Evolutionary conservation across 2,888 invertebrate genomes (phyloP).

Genomic region (Dascillus cervinus): DNA sequence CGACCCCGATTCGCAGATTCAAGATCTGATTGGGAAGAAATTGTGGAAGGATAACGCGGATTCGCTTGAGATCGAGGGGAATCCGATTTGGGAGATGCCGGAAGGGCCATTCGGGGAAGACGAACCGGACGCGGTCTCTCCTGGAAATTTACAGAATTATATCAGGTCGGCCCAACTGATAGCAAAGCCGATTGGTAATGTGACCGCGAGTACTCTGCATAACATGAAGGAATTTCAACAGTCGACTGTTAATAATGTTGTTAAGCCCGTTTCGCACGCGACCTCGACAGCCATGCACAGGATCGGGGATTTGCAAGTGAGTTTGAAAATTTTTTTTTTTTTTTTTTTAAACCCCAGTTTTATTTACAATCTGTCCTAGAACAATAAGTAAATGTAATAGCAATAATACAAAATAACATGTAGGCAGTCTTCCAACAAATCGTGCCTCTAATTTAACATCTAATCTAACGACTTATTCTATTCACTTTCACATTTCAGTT

Average conservation of each 20-base stretch:
- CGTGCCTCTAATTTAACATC: too few species aligned
- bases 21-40: slow-evolving; percentile 20
- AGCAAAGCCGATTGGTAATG: slow-evolving; percentile 26
- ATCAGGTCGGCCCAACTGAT: slow-evolving; percentile 9
- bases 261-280: slow-evolving; percentile 29
- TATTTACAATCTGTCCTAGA: too few species aligned
- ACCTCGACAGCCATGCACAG: slow-evolving; percentile 53
- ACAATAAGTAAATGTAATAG: too few species aligned
- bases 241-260: slow-evolving; percentile 44
- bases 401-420: too few species aligned
- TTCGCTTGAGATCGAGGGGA: too few species aligned
- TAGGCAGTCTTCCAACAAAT: too few species aligned
- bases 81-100: slow-evolving; percentile 14
- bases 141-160: slow-evolving; percentile 11
- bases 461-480: slow-evolving; percentile 1
- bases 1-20: slow-evolving; percentile 25
- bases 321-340: too few species aligned
- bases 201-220: slow-evolving; percentile 36
- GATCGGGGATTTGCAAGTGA: slow-evolving; percentile 58
- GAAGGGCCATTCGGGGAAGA: slow-evolving; percentile 10
- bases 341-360: slow-evolving; percentile 1
- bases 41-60: slow-evolving; percentile 22
- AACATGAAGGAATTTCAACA: slow-evolving; percentile 50
- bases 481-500: too few species aligned
- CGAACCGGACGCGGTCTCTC: slow-evolving; percentile 4